These are phyloP conservation scores for Brachypalpus laphriformis DNA, from an alignment of 2,888 invertebrate genomes.

Conservation along the genomic window DNA sequence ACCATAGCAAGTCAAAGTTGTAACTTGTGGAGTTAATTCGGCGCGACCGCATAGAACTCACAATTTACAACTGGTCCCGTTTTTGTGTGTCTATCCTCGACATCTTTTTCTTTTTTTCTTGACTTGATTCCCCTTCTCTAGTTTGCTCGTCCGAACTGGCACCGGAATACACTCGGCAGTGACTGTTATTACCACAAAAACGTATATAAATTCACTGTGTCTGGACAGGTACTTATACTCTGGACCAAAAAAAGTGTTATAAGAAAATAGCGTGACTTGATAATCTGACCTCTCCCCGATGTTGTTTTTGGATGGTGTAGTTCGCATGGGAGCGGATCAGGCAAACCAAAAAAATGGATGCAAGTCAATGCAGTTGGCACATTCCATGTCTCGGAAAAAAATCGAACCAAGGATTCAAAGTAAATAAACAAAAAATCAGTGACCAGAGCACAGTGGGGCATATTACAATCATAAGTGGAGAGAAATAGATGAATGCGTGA, in stretches of 20 bases:
- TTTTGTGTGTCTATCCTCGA: constrained; percentile 52
- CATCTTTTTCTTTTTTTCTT: constrained; percentile 20
- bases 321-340: constrained; percentile 45
- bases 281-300: constrained; percentile 72
- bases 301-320: constrained; percentile 36
- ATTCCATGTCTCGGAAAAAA: constrained; percentile 35
- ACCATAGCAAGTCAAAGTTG: constrained; percentile 57
- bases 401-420: constrained; percentile 3
- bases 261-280: constrained; percentile 71
- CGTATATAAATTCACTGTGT: constrained; percentile 60
- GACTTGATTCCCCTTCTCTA: constrained; percentile 39
- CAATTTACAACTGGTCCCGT: constrained; percentile 69
- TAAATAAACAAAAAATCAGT: constrained; percentile 38
- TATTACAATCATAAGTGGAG: no score
- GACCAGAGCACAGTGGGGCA: constrained; percentile 8
- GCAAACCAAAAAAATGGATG: constrained; percentile 40
- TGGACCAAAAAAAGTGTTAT: constrained; percentile 45
- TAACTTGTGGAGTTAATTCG: constrained; percentile 64
- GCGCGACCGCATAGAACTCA: constrained; percentile 58
- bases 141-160: background rate
- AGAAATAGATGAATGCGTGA: no score
- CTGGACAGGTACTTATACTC: constrained; percentile 64
- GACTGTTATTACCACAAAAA: constrained; percentile 62
- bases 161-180: constrained; percentile 34
- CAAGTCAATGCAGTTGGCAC: constrained; percentile 47